Base-by-base conservation (phyloP, 2,888 invertebrate genomes). In the Agriopis aurantiaria region DNA sequence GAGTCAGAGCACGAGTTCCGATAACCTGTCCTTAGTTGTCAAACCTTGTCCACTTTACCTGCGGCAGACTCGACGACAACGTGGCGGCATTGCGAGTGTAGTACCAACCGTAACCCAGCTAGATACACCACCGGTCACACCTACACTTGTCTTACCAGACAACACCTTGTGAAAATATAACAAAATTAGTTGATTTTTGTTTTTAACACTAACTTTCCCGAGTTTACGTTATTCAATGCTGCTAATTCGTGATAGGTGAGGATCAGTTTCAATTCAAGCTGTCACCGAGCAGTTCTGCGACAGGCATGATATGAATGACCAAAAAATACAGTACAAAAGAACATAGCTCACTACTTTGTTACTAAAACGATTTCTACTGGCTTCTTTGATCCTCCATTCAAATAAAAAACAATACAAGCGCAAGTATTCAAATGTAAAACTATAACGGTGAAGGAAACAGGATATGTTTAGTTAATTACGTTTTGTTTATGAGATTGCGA, bases 121-220 rank as follows among this genome's bases (percentile, higher is more conserved):
- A 92, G 84, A 89, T 87, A 90, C 92, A 86, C 91, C 92, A 85
- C 85, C 91, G 87, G 86, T 88, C 93, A 92, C 93, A 93, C 93
- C 93, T 94, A 93, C 92, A 85, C 85, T 82, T 91, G 92, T 93
- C 92, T 92, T 93, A 93, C 91, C 92, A 93, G 93, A 92, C 93
- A 93, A 93, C 91, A 94, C 94, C 94, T 94, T 93, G 91, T 93
- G 92, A 93, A 93, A 93, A 92, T 92, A 93, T 93, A 94, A 93
- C 87, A 93, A 85, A 79, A 94, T 94, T 94, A 94, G 94, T 93
- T 90, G 92, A 92, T 93, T 93, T 69, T 91, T 92, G 89, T 90
- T 90, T 91, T 89, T 67, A 58, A 90, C 86, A 87, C 88, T 89
- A 87, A 85, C 86, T 85, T 88, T 86, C 91, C 91, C 87, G 88